These are phyloP conservation scores for Bruchidius siliquastri DNA, from an alignment of 2,888 invertebrate genomes.

Conservation along the genomic window DNA sequence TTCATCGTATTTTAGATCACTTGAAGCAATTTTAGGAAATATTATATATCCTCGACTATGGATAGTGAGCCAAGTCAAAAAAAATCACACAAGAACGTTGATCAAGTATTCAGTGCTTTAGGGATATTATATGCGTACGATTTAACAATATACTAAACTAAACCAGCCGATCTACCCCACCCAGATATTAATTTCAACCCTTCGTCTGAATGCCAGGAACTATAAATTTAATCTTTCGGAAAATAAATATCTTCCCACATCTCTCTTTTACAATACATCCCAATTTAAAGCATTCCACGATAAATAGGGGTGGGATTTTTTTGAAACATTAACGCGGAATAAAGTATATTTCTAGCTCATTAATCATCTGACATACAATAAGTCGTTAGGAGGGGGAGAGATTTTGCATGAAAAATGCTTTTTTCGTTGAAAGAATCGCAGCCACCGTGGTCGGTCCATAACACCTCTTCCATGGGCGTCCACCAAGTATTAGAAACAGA, in stretches of 20 bases:
- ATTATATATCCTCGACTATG: too few species aligned
- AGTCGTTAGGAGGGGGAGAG: slow-evolving; percentile 31
- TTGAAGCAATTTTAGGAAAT: too few species aligned
- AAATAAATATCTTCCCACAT: background rate
- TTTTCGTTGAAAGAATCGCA: slow-evolving; percentile 35
- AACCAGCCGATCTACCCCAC: background rate
- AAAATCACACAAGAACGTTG: background rate
- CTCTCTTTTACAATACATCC: background rate
- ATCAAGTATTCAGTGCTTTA: background rate
- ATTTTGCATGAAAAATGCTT: slow-evolving; percentile 41
- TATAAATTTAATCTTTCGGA: background rate
- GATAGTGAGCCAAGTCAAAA: background rate
- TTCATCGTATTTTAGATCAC: too few species aligned
- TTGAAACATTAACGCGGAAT: slow-evolving; percentile 23
- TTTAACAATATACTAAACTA: background rate
- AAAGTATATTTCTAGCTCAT: slow-evolving; percentile 35
- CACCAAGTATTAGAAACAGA: too few species aligned
- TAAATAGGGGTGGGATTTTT: slow-evolving; percentile 18
- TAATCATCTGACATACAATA: slow-evolving; percentile 36
- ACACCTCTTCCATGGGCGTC: slow-evolving; percentile 19
- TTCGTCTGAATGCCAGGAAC: background rate
- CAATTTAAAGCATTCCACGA: slow-evolving; percentile 10
- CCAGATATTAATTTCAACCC: background rate
- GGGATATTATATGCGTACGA: background rate
- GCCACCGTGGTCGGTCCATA: slow-evolving; percentile 8